A percentile compares a stretch with the other conserved stretches of the same genome.
Conservation (phyloP, 2,888 invertebrate genomes). For the Stenoptilia bipunctidactyla region DNA sequence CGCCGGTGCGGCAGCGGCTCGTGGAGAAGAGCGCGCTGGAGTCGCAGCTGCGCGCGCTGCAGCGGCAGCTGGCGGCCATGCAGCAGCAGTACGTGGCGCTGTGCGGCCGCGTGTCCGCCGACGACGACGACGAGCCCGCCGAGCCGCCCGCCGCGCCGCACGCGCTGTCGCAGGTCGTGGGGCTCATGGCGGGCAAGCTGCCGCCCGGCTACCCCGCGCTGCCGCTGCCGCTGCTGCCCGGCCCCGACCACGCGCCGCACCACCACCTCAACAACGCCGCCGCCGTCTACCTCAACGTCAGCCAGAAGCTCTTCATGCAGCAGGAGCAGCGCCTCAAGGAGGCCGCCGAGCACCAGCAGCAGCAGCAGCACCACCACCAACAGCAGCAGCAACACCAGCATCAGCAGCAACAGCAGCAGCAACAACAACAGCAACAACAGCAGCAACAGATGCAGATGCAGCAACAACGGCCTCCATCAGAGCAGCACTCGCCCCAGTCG, state of each 20-base stretch:
- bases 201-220: conserved; percentile 73
- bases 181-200: conserved; percentile 74
- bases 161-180: conserved; percentile 75
- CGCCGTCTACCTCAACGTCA: conserved; percentile 82
- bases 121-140: conserved; percentile 77
- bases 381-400: conserved; percentile 57
- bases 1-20: conserved; percentile 85
- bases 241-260: conserved; percentile 66
- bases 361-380: no score
- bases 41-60: conserved; percentile 87
- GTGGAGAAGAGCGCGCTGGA: conserved; percentile 90
- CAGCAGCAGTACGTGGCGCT: conserved; percentile 91
- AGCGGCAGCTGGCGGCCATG: conserved; percentile 91
- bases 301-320: conserved; percentile 79
- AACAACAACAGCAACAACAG: no score
- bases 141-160: conserved; percentile 60
- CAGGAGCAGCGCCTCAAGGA: conserved; percentile 82
- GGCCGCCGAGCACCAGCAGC: conserved; percentile 70
- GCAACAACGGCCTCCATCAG: conserved; percentile 74
- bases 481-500: conserved; percentile 69
- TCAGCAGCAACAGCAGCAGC: conserved; percentile 76
- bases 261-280: conserved; percentile 73
- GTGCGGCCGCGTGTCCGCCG: conserved; percentile 86
- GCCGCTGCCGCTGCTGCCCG: conserved; percentile 68
- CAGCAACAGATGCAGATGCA: conserved; percentile 82